phyloP scores from a whole-genome alignment of 2,113 vertebrate genomes.

The Ardeotis arabs region DNA sequence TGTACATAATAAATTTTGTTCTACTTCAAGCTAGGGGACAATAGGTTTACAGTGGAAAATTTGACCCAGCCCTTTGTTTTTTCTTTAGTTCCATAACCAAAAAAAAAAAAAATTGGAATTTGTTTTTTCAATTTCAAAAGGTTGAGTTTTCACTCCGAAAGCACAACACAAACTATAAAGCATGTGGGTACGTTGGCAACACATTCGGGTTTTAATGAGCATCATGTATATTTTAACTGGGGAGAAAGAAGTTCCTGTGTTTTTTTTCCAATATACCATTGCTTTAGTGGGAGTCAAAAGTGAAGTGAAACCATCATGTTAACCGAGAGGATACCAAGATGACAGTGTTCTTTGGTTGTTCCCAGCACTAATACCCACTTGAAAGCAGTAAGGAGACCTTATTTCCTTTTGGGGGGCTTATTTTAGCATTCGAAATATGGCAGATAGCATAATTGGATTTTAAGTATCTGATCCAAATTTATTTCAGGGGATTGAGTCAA shows the following conservation, averaged over 20 bases:
- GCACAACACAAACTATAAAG: background rate
- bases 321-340: slow-evolving; percentile 59
- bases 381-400: slow-evolving; percentile 60
- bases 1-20: background rate
- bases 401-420: slow-evolving; percentile 38
- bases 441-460: slow-evolving; percentile 67
- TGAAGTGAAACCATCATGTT: slow-evolving; percentile 35
- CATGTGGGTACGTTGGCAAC: background rate
- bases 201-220: slow-evolving; percentile 9
- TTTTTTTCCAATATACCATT: slow-evolving; percentile 53
- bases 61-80: background rate
- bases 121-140: background rate
- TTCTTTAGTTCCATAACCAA: background rate
- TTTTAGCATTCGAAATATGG: slow-evolving; percentile 61
- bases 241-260: slow-evolving; percentile 28
- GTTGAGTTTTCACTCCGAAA: background rate
- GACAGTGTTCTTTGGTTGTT: slow-evolving; percentile 46
- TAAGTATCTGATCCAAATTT: slow-evolving; percentile 67
- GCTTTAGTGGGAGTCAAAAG: slow-evolving; percentile 51
- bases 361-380: slow-evolving; percentile 72
- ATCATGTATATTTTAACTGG: slow-evolving; percentile 49
- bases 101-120: background rate
- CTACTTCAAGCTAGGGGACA: background rate
- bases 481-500: slow-evolving; percentile 57
- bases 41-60: background rate